These are phyloP conservation scores for Cataglyphis livida DNA, from an alignment of 2,888 invertebrate species.

Conservation along the genomic window DNA sequence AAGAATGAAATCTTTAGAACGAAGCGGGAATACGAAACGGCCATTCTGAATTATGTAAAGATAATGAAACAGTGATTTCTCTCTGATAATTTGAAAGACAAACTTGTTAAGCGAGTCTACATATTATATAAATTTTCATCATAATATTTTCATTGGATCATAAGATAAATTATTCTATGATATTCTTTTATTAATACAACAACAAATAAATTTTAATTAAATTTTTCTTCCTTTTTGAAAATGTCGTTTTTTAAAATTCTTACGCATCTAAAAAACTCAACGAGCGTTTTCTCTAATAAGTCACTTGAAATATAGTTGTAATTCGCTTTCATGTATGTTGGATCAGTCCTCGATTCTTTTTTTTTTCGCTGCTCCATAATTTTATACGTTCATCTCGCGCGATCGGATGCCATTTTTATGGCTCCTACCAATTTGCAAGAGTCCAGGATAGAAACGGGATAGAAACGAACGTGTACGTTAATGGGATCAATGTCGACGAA, in stretches of 20 bases:
- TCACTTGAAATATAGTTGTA: background rate
- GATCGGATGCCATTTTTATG: conserved; percentile 35
- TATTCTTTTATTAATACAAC: conserved; percentile 1
- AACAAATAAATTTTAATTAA: background rate
- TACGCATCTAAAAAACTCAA: background rate
- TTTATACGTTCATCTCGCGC: conserved; percentile 42
- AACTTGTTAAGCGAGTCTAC: background rate
- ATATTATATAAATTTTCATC: background rate
- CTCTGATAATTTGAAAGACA: background rate
- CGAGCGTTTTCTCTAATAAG: conserved; percentile 14
- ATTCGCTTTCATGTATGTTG: background rate
- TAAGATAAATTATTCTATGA: background rate
- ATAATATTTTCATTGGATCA: background rate
- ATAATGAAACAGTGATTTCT: conserved; percentile 20
- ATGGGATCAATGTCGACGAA: conserved; percentile 57
- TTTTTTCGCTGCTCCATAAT: conserved; percentile 3
- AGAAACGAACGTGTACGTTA: conserved; percentile 42
- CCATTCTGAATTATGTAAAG: background rate
- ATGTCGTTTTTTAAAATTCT: background rate
- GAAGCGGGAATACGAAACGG: conserved; percentile 12
- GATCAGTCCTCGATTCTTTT: background rate
- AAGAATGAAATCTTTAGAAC: conserved; percentile 8
- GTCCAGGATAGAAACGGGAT: background rate
- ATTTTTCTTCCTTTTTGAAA: background rate
- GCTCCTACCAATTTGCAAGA: conserved; percentile 14